Percentiles rank a stretch among this genome's conserved stretches.
These are phyloP conservation scores for Cerastis rubricosa DNA, from an alignment of 2,888 invertebrate species.

Conservation along the genomic window DNA sequence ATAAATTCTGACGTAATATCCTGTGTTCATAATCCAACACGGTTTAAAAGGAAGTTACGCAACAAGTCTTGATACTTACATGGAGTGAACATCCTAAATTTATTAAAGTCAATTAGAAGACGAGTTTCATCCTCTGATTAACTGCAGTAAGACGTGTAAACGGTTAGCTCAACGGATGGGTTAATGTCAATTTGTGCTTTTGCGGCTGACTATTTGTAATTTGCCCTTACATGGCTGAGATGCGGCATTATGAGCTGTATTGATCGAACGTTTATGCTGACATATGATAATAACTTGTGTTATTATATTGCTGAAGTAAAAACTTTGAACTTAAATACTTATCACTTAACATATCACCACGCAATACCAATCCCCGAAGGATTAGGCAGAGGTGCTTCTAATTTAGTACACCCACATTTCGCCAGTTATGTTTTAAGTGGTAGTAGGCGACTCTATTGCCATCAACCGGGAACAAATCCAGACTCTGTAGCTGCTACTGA, in stretches of 20 bases:
- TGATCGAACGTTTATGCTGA: neutral
- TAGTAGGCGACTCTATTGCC: neutral
- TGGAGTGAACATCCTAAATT: slow-evolving; percentile 56
- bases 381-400: neutral
- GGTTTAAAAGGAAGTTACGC: slow-evolving; percentile 43
- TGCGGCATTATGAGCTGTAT: neutral
- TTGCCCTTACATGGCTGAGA: neutral
- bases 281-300: neutral
- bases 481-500: neutral
- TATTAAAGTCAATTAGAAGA: slow-evolving; percentile 56
- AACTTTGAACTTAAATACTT: neutral
- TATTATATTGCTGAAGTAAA: neutral
- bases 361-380: neutral
- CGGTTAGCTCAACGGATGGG: slow-evolving; percentile 7
- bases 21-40: slow-evolving; percentile 35
- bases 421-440: neutral
- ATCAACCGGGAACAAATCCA: neutral
- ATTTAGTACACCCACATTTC: neutral
- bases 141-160: slow-evolving; percentile 10
- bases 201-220: slow-evolving; percentile 20
- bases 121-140: slow-evolving; percentile 43
- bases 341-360: neutral
- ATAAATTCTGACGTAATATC: slow-evolving; percentile 51
- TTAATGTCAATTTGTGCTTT: slow-evolving; percentile 6
- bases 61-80: slow-evolving; percentile 27